Evolutionary conservation across 2,113 vertebrate species (phyloP).

Genomic region (Myrmecobius fasciatus): DNA sequence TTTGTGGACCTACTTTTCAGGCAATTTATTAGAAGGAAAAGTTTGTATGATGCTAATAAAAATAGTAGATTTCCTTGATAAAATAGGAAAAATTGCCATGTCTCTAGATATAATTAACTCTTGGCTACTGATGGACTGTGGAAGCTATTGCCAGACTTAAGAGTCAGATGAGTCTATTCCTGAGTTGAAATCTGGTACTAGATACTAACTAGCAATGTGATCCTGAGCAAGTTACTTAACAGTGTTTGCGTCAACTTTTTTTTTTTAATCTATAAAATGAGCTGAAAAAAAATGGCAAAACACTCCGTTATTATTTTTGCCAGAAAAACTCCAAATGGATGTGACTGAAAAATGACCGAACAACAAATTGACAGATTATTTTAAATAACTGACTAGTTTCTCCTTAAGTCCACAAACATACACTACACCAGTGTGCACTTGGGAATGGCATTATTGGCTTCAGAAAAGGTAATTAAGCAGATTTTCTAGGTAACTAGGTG

Average conservation of each 20-base stretch:
- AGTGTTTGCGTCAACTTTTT: not conserved
- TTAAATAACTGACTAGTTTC: not conserved
- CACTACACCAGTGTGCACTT: not conserved
- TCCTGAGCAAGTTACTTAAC: not conserved
- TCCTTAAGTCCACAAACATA: not conserved
- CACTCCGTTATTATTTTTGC: not conserved
- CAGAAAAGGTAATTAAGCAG: not conserved
- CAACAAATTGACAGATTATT: not conserved
- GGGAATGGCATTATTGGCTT: not conserved
- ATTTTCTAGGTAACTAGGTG: not conserved
- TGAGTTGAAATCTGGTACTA: not conserved
- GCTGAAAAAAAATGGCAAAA: not conserved
- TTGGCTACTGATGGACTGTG: not conserved
- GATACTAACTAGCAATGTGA: not conserved
- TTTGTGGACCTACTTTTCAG: slow-evolving; percentile 7
- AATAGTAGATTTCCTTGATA: not conserved
- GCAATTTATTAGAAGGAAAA: not conserved
- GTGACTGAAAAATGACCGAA: not conserved
- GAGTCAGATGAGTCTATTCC: not conserved
- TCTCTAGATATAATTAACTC: not conserved
- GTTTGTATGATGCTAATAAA: not conserved
- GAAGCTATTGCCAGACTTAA: not conserved
- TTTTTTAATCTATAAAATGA: not conserved
- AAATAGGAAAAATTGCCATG: not conserved
- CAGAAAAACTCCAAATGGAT: not conserved